These are phyloP conservation scores for Pantherophis alleghaniensis DNA, from an alignment of 2,797 vertebrate species.

Conservation along the genomic window DNA sequence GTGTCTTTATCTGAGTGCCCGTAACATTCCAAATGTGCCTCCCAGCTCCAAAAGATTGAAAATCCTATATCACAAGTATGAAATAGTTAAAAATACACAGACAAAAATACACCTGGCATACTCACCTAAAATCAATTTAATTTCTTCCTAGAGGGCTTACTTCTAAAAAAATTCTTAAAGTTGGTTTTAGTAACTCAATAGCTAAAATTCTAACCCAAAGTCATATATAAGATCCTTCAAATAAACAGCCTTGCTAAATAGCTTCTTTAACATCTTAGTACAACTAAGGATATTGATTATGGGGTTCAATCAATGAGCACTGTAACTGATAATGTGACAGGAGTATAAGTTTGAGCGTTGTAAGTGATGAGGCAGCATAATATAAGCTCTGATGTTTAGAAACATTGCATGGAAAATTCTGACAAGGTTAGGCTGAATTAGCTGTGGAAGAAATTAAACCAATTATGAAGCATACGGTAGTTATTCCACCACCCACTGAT, in stretches of 20 bases:
- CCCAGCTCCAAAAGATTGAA: neutral
- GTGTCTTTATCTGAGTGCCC: neutral
- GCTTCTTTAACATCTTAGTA: neutral
- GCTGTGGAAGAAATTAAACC: conserved; percentile 34
- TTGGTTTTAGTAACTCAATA: neutral
- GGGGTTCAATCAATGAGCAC: neutral
- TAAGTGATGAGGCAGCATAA: neutral
- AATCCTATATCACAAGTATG: neutral
- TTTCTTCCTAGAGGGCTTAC: neutral
- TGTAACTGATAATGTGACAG: neutral
- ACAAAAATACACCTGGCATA: neutral
- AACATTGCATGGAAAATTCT: conserved; percentile 28
- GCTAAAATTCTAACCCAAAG: neutral
- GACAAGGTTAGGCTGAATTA: conserved; percentile 17
- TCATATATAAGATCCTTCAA: neutral
- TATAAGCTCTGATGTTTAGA: conserved; percentile 12
- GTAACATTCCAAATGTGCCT: neutral
- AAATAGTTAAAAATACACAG: neutral
- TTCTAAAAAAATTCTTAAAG: neutral
- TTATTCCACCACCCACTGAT: conserved; percentile 24
- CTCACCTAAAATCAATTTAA: neutral
- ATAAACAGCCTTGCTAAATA: neutral
- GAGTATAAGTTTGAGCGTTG: neutral
- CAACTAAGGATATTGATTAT: neutral
- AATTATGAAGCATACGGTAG: conserved; percentile 30